These are phyloP conservation scores for Naso thynnoides DNA, from an alignment of 2,797 vertebrate genomes.

Conservation along the genomic window DNA sequence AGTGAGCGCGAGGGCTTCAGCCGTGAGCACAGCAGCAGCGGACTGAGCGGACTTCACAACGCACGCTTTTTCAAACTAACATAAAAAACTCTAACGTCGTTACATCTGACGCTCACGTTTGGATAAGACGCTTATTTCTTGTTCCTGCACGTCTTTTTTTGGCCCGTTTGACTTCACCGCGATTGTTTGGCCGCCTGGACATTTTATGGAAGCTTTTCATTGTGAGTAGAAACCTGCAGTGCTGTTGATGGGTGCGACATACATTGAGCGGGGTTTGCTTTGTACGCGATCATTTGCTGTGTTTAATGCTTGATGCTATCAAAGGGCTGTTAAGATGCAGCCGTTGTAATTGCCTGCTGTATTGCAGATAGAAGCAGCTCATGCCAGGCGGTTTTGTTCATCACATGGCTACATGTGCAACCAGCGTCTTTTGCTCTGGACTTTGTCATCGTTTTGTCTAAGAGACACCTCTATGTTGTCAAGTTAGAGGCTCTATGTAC, in stretches of 20 bases:
- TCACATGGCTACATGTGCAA: slow-evolving; percentile 44
- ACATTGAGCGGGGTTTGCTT: background rate
- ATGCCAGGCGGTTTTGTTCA: slow-evolving; percentile 32
- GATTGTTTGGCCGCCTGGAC: slow-evolving; percentile 33
- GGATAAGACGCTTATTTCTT: slow-evolving; percentile 55
- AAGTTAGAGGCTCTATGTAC: background rate
- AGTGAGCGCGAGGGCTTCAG: slow-evolving; percentile 70
- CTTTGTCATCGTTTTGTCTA: slow-evolving; percentile 9
- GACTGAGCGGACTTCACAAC: slow-evolving; percentile 62
- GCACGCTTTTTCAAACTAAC: slow-evolving; percentile 66
- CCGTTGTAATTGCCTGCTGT: slow-evolving; percentile 32
- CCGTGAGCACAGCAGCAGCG: slow-evolving; percentile 53
- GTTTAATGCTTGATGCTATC: slow-evolving; percentile 31
- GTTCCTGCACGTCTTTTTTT: background rate
- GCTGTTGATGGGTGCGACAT: slow-evolving; percentile 21
- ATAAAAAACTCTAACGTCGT: slow-evolving; percentile 37
- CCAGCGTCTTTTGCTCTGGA: slow-evolving; percentile 8
- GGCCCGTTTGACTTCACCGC: slow-evolving; percentile 12
- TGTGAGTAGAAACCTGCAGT: slow-evolving; percentile 70
- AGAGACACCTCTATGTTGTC: slow-evolving; percentile 3
- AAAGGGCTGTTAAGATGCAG: slow-evolving; percentile 26
- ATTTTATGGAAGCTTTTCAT: slow-evolving; percentile 50
- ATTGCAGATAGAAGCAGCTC: slow-evolving; percentile 39
- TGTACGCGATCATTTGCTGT: slow-evolving; percentile 8
- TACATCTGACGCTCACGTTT: slow-evolving; percentile 34